Base-by-base conservation (phyloP, 2,113 vertebrate genomes). In the Lanius ludovicianus region DNA sequence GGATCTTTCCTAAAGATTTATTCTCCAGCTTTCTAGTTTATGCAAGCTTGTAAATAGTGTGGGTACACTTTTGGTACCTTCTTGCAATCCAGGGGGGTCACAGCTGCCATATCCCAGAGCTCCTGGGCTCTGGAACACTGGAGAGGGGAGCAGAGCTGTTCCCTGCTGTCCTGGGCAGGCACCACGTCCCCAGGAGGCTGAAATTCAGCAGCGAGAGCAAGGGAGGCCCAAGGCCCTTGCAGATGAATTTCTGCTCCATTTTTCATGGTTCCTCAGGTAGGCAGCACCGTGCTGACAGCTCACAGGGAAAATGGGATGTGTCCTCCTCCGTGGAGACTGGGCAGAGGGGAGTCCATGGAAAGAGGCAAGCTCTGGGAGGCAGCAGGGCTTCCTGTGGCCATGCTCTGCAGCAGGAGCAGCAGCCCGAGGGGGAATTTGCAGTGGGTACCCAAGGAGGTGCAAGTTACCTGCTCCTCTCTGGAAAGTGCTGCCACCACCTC, bases 371-470 rank as follows among this genome's bases (percentile, higher is more conserved):
- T 10, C 3, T 0, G 67, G 50, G 13, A 35, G 27, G 65, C 13
- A 63, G 47, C 42, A 80, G 35, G 12, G 10, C 68, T 13, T 49
- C 23, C 39, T 16, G 37, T 17, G 46, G 49, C 56, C 27, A 6
- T 35, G 60, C 52, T 3, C 37, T 44, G 31, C 11, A 1, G 13
- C 35, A 39, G 10, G 10, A 57, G 6, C 2, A 6, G 22, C 44
- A 10, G 33, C 4, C 0, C 3, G 1, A 2, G 44, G 50, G 15
- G 50, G 13, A 15, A 59, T 56, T n/a, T 79, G n/a, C 47, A 56
- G 12, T 63, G 52, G 42, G 6, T 8, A 1, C 33, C 62, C 59
- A n/a, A 42, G 22, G 37, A 82, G 37, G 25, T 50, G 69, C 11
- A 52, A 59, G 70, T 37, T 28, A 50, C 30, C 86, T 3, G 2